These are phyloP conservation scores for Embidobia sp. DNA, from an alignment of 2,888 invertebrate species.

Conservation along the genomic window DNA sequence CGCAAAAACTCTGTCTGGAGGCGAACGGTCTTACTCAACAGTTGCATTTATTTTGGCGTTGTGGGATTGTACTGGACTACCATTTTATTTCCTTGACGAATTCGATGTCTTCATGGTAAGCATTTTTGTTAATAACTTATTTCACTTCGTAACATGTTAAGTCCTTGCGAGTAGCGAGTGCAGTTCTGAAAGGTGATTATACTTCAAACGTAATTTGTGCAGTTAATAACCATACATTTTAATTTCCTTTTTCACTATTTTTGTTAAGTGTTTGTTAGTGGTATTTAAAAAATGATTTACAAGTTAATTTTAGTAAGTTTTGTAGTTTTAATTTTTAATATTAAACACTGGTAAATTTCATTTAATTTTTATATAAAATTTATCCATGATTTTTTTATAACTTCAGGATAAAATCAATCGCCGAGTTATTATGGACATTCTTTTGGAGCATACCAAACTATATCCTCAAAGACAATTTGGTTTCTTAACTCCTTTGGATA, in stretches of 20 bases:
- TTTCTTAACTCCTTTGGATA: constrained; percentile 94
- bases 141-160: too few species aligned
- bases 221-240: too few species aligned
- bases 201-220: too few species aligned
- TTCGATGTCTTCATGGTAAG: constrained; percentile 96
- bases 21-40: constrained; percentile 97
- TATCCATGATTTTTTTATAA: constrained; percentile 23
- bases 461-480: constrained; percentile 90
- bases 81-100: constrained; percentile 97
- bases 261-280: too few species aligned
- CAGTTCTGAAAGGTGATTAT: too few species aligned
- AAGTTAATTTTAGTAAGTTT: too few species aligned
- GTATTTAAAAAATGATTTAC: too few species aligned
- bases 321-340: too few species aligned
- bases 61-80: constrained; percentile 95
- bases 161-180: too few species aligned
- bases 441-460: constrained; percentile 88
- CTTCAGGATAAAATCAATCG: constrained; percentile 94
- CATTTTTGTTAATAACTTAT: constrained; percentile 2
- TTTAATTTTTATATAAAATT: too few species aligned
- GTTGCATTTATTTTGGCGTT: constrained; percentile 95
- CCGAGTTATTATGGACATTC: constrained; percentile 88
- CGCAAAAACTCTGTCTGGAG: constrained; percentile 92
- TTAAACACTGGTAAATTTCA: too few species aligned
- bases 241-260: too few species aligned